Evolutionary conservation across 2,113 vertebrate species (phyloP), one percentile per base, ranked within the genome.

Genomic region (Antechinus flavipes): DNA sequence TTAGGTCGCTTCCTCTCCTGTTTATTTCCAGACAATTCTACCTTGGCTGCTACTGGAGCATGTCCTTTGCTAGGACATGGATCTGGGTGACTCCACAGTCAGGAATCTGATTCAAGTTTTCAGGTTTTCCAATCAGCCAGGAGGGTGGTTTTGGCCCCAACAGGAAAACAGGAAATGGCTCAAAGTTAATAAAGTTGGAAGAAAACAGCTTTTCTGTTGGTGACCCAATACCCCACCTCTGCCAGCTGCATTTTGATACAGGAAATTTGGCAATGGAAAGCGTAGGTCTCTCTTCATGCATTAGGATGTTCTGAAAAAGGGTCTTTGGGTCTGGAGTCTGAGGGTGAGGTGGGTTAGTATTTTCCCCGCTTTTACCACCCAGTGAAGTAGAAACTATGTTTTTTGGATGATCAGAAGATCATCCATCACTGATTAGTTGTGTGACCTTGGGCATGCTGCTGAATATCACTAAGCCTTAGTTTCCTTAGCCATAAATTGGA

Each of bases 131-230:
- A 42, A 95, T 97, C 96, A 98, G 97, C 98, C 98, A 98, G 97
- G 97, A 97, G 92, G 93, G 97, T 95, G 97, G 95, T 55, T 30
- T 97, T 98, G 97, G 95, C 98, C 95, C 30, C 46, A 94, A 95
- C 89, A 91, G 94, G 93, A 98, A 98, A 98, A 98, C 98, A 98
- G 98, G 98, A 98, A 98, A 98, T 94, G 95, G 92, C 97, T 98
- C 97, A 94, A 95, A 98, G 96, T 96, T 96, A 98, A 97, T 97
- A 98, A 98, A 96, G 93, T 97, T 97, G 97, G 94, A 89, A 98
- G 97, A 98, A 98, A 98, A 97, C 91, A 95, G 94, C 54, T 97
- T 97, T 96, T 96, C 53, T 97, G 94, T 91, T 91, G 93, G 95
- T 96, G 53, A 96, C 90, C 92, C 95, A 96, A 92, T 91, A 92